Percentiles rank a stretch among this genome's conserved stretches.
Conservation (phyloP, 2,113 vertebrate genomes). For the Silurus asotus region DNA sequence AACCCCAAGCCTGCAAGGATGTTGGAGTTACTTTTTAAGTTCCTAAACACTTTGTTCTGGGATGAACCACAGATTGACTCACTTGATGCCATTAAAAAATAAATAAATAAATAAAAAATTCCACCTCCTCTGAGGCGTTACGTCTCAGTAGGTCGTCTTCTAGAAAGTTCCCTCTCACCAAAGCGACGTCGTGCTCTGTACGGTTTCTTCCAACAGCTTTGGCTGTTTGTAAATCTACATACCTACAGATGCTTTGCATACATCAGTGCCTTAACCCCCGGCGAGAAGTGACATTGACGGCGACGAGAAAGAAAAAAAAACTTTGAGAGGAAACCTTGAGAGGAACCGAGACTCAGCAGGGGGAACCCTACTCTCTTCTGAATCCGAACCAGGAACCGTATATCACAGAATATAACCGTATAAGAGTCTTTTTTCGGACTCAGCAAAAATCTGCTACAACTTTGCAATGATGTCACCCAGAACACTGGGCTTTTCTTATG, state of each 20-base stretch:
- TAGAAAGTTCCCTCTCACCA: not conserved
- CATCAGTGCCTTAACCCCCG: slow-evolving; percentile 4
- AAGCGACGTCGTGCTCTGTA: not conserved
- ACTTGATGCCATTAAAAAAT: too few relatives aligned
- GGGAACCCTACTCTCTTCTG: not conserved
- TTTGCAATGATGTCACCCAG: too few relatives aligned
- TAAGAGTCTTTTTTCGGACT: too few relatives aligned
- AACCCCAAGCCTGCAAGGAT: not conserved
- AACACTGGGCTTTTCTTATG: not conserved
- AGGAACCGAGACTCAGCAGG: not conserved
- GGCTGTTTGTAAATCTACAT: not conserved
- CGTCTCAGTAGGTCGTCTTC: not conserved
- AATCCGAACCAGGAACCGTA: not conserved
- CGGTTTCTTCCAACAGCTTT: not conserved
- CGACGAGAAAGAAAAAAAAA: not conserved
- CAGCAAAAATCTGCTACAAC: not conserved
- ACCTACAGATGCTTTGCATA: not conserved
- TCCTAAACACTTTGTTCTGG: not conserved
- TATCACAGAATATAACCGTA: not conserved
- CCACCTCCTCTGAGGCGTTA: not conserved
- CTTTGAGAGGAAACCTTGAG: not conserved
- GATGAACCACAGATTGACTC: not conserved
- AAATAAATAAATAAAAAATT: too few relatives aligned
- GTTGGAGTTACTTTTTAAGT: not conserved
- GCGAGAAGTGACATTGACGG: not conserved